Base-by-base conservation (phyloP, 1,140 invertebrate species). In the Agraylea sexmaculata region DNA sequence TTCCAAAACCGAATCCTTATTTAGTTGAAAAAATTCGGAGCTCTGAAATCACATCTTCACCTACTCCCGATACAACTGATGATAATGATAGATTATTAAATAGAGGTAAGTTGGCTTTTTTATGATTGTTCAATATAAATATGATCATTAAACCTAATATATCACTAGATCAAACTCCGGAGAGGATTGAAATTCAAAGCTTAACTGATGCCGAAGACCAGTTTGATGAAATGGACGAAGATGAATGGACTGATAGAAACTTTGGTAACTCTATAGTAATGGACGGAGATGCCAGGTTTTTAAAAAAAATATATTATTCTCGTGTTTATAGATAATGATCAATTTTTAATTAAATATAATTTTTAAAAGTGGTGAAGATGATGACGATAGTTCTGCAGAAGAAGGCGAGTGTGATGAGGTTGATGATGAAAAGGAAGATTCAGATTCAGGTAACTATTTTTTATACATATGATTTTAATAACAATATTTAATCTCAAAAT, bases 231-330 rank as follows among this genome's bases (percentile, higher is more conserved):
- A 87, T 89, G 58, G 87, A 91, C 54, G 87, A 92, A 58, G 87
- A 91, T 53, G 87, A 91, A 60, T 91, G 85, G 87, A 91, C 87
- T 1, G 87, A 90, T 50, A 73, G 83, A 38, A 93, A 91, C 66
- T 89, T 89, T 59, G 79, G 86, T 21, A 49, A 29, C 15, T 46
- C 44, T 3, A 10, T 31, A 10, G 33, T 18, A 5, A 7, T 31
- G 7, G 43, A 41, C 15, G 37, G 40, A 16, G 42, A 43, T 17
- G 30, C 36, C 5, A 43, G 42, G 42, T 43, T 13, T 13, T 12
- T 23, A 12, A 23, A 23, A 20, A 17, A 4, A 17, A 18, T 18
- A 17, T 18, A 17, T 35, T 10, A 18, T 35, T 20, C 17, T 17
- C 15, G 4, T 6, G 6, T 16, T 31, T 31, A n/a, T 25, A 7